Evolutionary conservation across 2,113 vertebrate genomes (phyloP), one percentile per base, ranked within the genome.

Genomic region (Sapayoa aenigma): DNA sequence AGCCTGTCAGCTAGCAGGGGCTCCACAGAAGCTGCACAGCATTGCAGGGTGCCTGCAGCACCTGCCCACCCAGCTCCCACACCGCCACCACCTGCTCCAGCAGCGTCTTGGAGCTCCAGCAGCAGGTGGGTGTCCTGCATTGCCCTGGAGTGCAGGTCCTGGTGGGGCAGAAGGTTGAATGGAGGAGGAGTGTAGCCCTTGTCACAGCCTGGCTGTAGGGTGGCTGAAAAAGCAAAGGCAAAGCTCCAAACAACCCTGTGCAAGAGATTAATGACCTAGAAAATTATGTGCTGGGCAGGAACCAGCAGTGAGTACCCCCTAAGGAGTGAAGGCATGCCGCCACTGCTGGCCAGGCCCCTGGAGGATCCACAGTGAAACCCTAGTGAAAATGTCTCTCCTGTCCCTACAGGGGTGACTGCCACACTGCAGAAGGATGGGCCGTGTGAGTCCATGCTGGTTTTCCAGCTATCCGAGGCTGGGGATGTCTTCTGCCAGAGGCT

Each of bases 401-500:
- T 21, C 5, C 15, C 68, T 14, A 0, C 63, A 98, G 99, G 99
- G 62, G 93, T 99, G 69, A 93, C 98, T 0, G 97, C 98, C 5
- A 18, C 95, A 0, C 77, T 97, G 55, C 89, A 65, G 1, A 58
- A 72, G 24, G 25, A 78, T 1, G n/a, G 67, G 0, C 24, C 1
- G 0, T 42, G 11, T 7, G 97, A 98, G 3, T 87, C 83, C 22
- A 50, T 99, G 80, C 92, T 96, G 6, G 65, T 99, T 63, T 97
- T 99, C 39, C 99, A 99, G 62, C 98, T 99, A 12, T 98, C 98
- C 0, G 97, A 98, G 11, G 98, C 98, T 0, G 99, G 99, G 17
- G 99, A 99, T 8, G 4, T 99, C 50, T 99, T 99, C 96, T 98
- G 97, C 71, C 99, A 99, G 94, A 92, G 85, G 25, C 97, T 99